Evolutionary conservation across 2,888 invertebrate genomes (phyloP), one percentile per base, ranked within the genome.

Genomic region (Morpho achilles): DNA sequence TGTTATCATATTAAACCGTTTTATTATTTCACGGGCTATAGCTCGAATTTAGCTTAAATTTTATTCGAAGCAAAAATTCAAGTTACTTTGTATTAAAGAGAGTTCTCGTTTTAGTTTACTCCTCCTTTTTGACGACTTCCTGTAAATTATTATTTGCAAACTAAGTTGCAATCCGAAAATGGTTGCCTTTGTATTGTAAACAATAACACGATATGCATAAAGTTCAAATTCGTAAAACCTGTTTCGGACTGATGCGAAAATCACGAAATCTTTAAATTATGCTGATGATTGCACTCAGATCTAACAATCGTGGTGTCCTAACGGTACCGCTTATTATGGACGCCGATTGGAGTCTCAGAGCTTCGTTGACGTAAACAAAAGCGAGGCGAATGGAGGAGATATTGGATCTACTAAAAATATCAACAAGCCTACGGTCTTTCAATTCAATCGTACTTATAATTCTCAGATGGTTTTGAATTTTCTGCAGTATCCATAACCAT

Each of bases 221-320:
- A 53, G 59, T 58, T 52, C 8, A 58, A 54, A 50, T 52, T 60
- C 32, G 56, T 63, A 57, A 1, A 16, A 16, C 16, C 50, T 63
- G 67, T 1, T 8, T 72, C 67, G 68, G 69, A 71, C 67, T 61
- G 63, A 70, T 63, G 67, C 65, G 60, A 67, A 71, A 71, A 78
- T 80, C 81, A 80, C 77, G 79, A 82, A 73, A 77, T 80, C 75
- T 79, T 76, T 72, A 77, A 81, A 77, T 78, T 72, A 74, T 74
- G 70, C 69, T 75, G 54, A 48, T 69, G 69, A 68, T 75, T 79
- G 74, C 75, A 74, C 72, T 75, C 76, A 70, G 70, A 77, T 77
- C 77, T 68, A 70, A 64, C 71, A 79, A 71, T 79, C 79, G 80
- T 79, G 79, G 66, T 69, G 67, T 53, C 67, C 66, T 81, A 81